Evolutionary conservation across 1,140 invertebrate genomes (phyloP).

Genomic region (Oncopeltus fasciatus): DNA sequence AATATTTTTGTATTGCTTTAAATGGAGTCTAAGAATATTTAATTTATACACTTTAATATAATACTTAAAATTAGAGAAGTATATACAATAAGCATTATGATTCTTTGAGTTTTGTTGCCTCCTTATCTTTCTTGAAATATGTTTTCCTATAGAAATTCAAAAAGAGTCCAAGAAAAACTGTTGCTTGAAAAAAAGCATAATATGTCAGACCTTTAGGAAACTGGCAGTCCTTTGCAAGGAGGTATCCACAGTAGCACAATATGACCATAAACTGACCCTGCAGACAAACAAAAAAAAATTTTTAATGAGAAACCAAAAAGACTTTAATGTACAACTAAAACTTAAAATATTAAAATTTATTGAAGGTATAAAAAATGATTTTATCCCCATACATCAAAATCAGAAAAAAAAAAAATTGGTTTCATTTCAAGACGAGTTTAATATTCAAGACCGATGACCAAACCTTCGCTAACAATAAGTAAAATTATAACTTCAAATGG

Average conservation of each 20-base stretch:
- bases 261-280: slow-evolving; percentile 27
- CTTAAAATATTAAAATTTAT: no score
- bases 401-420: no score
- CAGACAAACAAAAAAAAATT: slow-evolving; percentile 11
- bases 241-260: slow-evolving; percentile 23
- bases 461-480: no score
- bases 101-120: neutral
- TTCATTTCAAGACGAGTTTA: no score
- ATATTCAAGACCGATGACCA: no score
- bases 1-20: neutral
- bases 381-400: no score
- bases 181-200: slow-evolving; percentile 30
- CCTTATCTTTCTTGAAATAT: slow-evolving; percentile 28
- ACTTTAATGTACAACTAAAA: no score
- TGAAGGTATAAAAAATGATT: no score
- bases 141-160: slow-evolving; percentile 32
- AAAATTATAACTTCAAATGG: no score
- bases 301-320: no score
- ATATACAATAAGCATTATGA: neutral
- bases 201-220: slow-evolving; percentile 26
- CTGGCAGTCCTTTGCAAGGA: slow-evolving; percentile 26
- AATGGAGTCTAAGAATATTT: neutral
- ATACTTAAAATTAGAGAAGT: neutral
- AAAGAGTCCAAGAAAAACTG: slow-evolving; percentile 28
- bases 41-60: neutral